phyloP scores from a whole-genome alignment of 1,140 invertebrate genomes.

The Drosophila teissieri region DNA sequence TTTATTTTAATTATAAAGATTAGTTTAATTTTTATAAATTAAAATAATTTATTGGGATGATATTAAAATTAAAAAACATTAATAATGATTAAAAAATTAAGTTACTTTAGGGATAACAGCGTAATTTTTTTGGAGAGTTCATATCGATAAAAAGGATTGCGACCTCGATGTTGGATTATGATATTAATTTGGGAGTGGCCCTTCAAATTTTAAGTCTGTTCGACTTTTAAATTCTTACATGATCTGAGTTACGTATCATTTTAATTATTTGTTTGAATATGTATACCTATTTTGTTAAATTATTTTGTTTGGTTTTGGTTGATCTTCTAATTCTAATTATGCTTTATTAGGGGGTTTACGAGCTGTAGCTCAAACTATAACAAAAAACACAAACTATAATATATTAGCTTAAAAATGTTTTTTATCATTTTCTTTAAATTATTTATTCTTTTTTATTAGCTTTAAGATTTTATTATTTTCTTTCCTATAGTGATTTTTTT shows the following conservation, averaged over 20 bases:
- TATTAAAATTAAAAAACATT: constrained; percentile 67
- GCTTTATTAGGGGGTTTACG: constrained; percentile 86
- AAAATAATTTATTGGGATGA: constrained; percentile 71
- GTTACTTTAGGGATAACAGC: constrained; percentile 78
- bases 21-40: constrained; percentile 35
- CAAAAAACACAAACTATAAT: no score
- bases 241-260: constrained; percentile 90
- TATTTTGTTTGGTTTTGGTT: no score
- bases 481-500: constrained; percentile 48
- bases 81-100: constrained; percentile 62
- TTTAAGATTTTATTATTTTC: constrained; percentile 69
- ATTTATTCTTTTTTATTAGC: constrained; percentile 50
- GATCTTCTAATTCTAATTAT: no score
- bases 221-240: constrained; percentile 91
- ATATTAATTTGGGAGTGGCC: constrained; percentile 87
- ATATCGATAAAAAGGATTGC: constrained; percentile 86
- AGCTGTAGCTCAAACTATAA: constrained; percentile 18
- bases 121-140: constrained; percentile 68
- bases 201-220: constrained; percentile 89
- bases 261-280: no score
- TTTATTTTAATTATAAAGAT: no score
- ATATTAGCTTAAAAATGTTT: constrained; percentile 81
- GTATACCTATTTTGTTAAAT: no score
- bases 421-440: constrained; percentile 76
- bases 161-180: constrained; percentile 93